Percentiles rank a stretch among this genome's conserved stretches.
Evolutionary conservation across 2,797 vertebrate species (phyloP).

Genomic region (Spea hammondii): DNA sequence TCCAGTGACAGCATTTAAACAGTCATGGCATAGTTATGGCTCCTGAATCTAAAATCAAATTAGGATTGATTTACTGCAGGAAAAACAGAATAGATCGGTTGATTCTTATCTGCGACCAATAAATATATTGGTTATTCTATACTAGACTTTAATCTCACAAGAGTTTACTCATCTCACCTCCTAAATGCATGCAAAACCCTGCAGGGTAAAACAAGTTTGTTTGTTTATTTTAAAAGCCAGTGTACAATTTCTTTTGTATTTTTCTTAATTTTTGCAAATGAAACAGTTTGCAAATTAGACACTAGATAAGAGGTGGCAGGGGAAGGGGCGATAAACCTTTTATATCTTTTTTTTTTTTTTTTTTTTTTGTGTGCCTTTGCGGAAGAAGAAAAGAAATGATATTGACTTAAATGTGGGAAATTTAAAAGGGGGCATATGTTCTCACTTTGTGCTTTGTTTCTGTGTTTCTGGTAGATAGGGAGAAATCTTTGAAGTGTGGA

Average conservation of each 20-base stretch:
- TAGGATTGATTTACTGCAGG: too few relatives aligned
- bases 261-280: background rate
- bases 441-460: slow-evolving; percentile 89
- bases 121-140: too few relatives aligned
- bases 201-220: too few relatives aligned
- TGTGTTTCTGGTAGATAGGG: slow-evolving; percentile 92
- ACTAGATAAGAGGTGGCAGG: slow-evolving; percentile 66
- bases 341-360: slow-evolving; percentile 59
- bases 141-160: too few relatives aligned
- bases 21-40: too few relatives aligned
- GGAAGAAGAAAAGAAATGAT: slow-evolving; percentile 76
- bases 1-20: too few relatives aligned
- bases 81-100: too few relatives aligned
- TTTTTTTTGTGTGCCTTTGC: slow-evolving; percentile 55
- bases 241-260: slow-evolving; percentile 13
- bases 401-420: slow-evolving; percentile 86
- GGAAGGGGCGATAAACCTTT: slow-evolving; percentile 69
- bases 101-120: too few relatives aligned
- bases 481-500: slow-evolving; percentile 93
- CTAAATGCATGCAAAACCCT: too few relatives aligned
- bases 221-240: background rate
- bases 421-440: slow-evolving; percentile 86
- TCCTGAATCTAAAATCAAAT: too few relatives aligned
- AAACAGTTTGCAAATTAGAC: slow-evolving; percentile 62
- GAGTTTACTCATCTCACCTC: background rate